These are phyloP conservation scores for Tetragonula clypearis DNA, from an alignment of 1,140 invertebrate genomes.

Conservation along the genomic window DNA sequence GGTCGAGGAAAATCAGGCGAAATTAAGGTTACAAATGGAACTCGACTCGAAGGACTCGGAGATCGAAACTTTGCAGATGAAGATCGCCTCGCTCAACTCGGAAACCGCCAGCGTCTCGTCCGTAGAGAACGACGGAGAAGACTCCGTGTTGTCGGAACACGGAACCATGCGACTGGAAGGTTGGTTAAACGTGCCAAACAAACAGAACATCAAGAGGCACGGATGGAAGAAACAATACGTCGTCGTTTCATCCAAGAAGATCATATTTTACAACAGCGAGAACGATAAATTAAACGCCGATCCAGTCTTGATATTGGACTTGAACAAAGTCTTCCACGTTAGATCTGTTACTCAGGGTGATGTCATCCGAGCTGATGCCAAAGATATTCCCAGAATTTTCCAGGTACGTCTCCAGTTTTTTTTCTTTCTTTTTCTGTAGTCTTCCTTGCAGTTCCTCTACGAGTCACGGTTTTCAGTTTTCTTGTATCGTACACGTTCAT, in stretches of 20 bases:
- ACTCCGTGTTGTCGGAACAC: slow-evolving; percentile 84
- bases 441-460: too few species aligned
- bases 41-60: slow-evolving; percentile 97
- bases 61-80: slow-evolving; percentile 95
- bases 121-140: slow-evolving; percentile 92
- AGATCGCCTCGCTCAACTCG: slow-evolving; percentile 88
- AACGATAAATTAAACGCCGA: slow-evolving; percentile 97
- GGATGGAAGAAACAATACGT: slow-evolving; percentile 99
- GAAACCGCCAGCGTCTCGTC: slow-evolving; percentile 96
- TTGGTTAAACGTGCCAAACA: slow-evolving; percentile 97
- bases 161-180: slow-evolving; percentile 89
- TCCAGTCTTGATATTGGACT: slow-evolving; percentile 96
- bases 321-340: slow-evolving; percentile 99
- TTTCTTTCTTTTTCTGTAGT: too few species aligned
- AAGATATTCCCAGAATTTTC: slow-evolving; percentile 99
- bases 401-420: slow-evolving; percentile 84
- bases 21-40: slow-evolving; percentile 95
- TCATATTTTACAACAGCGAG: slow-evolving; percentile 98
- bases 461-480: too few species aligned
- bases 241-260: slow-evolving; percentile 97
- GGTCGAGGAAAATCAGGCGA: slow-evolving; percentile 85
- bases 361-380: slow-evolving; percentile 98
- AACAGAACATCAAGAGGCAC: slow-evolving; percentile 96
- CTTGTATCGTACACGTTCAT: too few species aligned
- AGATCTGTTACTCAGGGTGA: slow-evolving; percentile 98